Evolutionary conservation across 2,888 invertebrate genomes (phyloP).

Genomic region (Cremastobaeus sp.): DNA sequence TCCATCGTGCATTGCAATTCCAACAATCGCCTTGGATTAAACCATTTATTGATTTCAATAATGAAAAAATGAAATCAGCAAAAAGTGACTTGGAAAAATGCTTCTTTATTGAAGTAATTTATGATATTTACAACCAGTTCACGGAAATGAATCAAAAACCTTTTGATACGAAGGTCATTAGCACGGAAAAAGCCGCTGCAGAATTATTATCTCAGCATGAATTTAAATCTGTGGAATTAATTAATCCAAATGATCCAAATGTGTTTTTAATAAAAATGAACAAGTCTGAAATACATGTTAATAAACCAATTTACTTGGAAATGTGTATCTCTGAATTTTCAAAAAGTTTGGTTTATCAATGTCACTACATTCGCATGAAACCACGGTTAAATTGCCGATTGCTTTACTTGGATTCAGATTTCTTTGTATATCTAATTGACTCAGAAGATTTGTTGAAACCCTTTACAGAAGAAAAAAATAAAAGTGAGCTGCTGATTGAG

Average conservation of each 20-base stretch:
- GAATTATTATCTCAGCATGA: not conserved
- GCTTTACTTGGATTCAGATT: not conserved
- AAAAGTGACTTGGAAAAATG: not conserved
- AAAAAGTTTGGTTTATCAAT: not conserved
- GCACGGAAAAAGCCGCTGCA: not conserved
- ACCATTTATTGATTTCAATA: conserved; percentile 66
- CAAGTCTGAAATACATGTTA: not conserved
- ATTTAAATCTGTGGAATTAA: not conserved
- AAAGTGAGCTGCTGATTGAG: no score
- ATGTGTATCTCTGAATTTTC: not conserved
- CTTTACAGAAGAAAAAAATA: not conserved
- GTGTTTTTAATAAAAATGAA: not conserved
- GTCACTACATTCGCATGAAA: not conserved
- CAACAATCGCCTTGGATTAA: conserved; percentile 66
- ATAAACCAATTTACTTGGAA: not conserved
- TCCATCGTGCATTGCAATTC: conserved; percentile 70
- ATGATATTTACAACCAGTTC: no score
- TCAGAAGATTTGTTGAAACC: not conserved
- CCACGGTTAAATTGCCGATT: not conserved
- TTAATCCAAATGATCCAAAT: no score
- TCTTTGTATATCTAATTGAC: not conserved
- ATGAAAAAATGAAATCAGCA: conserved; percentile 53
- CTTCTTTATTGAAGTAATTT: no score
- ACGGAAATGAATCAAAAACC: not conserved
- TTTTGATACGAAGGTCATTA: not conserved